A percentile compares a stretch with the other conserved stretches of the same genome.
phyloP scores from a whole-genome alignment of 2,888 invertebrate species.

The Drosophila buzzatii region DNA sequence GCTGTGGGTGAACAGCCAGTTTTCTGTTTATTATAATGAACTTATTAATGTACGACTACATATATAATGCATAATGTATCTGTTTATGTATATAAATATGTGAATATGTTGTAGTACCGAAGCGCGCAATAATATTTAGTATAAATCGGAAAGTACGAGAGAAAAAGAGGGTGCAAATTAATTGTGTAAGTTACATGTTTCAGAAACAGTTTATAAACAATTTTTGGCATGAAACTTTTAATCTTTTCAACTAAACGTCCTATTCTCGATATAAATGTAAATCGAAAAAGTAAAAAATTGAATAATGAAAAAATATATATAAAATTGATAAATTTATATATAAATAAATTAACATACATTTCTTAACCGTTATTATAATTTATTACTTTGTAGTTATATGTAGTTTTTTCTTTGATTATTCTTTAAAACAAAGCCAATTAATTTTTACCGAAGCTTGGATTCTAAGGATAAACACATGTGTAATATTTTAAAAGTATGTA shows the following conservation, averaged over 20 bases:
- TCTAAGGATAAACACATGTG: constrained; percentile 45
- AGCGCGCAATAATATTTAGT: constrained; percentile 77
- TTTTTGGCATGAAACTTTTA: constrained; percentile 47
- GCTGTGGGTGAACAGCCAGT: constrained; percentile 66
- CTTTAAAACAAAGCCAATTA: constrained; percentile 51
- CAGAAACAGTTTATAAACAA: constrained; percentile 34
- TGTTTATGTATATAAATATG: constrained; percentile 33
- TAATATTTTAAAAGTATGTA: constrained; percentile 64
- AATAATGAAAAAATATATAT: background rate
- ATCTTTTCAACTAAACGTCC: constrained; percentile 36
- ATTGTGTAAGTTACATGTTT: constrained; percentile 52
- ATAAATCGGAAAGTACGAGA: constrained; percentile 41
- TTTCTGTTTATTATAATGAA: constrained; percentile 73
- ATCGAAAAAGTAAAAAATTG: constrained; percentile 12
- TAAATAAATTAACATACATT: constrained; percentile 11
- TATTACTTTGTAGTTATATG: constrained; percentile 43
- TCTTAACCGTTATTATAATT: constrained; percentile 10
- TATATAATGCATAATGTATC: constrained; percentile 43
- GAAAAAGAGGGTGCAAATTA: constrained; percentile 31
- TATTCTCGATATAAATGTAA: constrained; percentile 33
- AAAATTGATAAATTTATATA: background rate
- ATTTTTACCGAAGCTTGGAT: constrained; percentile 54
- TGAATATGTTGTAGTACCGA: constrained; percentile 55
- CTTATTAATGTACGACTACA: constrained; percentile 44
- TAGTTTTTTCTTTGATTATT: constrained; percentile 49